Evolutionary conservation across 2,888 invertebrate genomes (phyloP).

Genomic region (Erynnis tages): DNA sequence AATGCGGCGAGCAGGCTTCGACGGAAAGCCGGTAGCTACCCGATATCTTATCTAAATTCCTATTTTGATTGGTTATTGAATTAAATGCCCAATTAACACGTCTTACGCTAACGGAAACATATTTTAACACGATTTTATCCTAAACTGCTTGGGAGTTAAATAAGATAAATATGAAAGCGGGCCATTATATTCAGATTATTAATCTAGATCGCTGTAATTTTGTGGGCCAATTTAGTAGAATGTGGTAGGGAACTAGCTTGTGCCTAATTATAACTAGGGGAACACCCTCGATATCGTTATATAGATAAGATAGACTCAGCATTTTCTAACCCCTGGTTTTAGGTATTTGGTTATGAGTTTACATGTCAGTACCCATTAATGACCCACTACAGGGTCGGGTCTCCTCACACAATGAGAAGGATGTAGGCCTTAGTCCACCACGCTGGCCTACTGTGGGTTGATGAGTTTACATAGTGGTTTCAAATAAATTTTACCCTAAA

Average conservation of each 20-base stretch:
- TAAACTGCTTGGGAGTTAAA: constrained; percentile 27
- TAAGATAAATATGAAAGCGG: constrained; percentile 28
- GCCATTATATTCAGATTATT: constrained; percentile 25
- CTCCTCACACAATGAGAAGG: no score
- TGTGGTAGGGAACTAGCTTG: constrained; percentile 9
- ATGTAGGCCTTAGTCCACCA: no score
- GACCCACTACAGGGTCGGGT: no score
- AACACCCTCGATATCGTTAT: neutral
- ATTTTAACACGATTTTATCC: constrained; percentile 34
- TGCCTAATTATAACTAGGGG: constrained; percentile 15
- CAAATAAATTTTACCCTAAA: no score
- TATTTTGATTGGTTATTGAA: constrained; percentile 34
- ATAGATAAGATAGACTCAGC: no score
- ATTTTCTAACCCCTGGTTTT: no score
- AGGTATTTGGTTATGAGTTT: no score
- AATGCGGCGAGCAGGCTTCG: constrained; percentile 10
- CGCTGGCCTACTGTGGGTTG: no score
- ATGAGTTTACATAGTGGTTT: no score
- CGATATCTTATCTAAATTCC: constrained; percentile 33
- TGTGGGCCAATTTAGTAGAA: constrained; percentile 17
- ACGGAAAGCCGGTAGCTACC: neutral
- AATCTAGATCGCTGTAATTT: constrained; percentile 25
- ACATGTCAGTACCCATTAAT: no score
- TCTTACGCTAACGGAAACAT: constrained; percentile 37
- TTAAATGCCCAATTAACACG: constrained; percentile 38